phyloP scores from a whole-genome alignment of 1,140 invertebrate species.

The Tenebrio molitor region DNA sequence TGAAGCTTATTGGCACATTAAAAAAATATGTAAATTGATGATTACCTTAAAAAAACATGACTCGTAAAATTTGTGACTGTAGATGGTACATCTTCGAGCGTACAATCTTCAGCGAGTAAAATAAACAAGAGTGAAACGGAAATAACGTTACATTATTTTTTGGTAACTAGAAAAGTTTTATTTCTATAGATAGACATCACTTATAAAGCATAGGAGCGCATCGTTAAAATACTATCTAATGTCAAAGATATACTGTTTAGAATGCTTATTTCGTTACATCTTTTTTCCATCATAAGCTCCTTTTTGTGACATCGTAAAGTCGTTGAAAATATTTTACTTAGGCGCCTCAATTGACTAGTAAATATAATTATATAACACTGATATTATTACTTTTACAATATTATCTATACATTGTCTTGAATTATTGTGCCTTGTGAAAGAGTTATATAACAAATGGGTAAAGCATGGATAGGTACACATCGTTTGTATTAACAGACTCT shows the following conservation, averaged over 20 bases:
- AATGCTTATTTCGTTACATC: conserved; percentile 26
- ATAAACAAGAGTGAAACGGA: conserved; percentile 16
- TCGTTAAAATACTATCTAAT: conserved; percentile 27
- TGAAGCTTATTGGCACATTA: conserved; percentile 46
- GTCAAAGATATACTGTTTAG: conserved; percentile 27
- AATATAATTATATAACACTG: conserved; percentile 60
- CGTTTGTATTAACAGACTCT: conserved; percentile 24
- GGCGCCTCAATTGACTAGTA: conserved; percentile 64
- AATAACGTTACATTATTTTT: conserved; percentile 24
- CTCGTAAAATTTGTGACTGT: conserved; percentile 17
- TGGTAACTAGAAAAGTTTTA: conserved; percentile 46
- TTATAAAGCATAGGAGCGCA: conserved; percentile 42
- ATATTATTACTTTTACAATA: conserved; percentile 54
- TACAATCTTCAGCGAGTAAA: conserved; percentile 25
- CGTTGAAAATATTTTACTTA: conserved; percentile 56
- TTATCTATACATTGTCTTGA: conserved; percentile 59
- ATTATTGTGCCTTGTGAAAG: conserved; percentile 60
- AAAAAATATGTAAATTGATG: conserved; percentile 22
- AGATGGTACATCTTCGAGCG: conserved; percentile 23
- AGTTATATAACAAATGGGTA: conserved; percentile 59
- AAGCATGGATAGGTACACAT: conserved; percentile 48
- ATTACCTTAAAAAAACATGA: conserved; percentile 1
- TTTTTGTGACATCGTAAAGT: conserved; percentile 41
- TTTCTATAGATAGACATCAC: conserved; percentile 42
- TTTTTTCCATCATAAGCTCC: conserved; percentile 5